Evolutionary conservation across 2,797 vertebrate genomes (phyloP), one percentile per base, ranked within the genome.

Genomic region (Enteromius argenteus): DNA sequence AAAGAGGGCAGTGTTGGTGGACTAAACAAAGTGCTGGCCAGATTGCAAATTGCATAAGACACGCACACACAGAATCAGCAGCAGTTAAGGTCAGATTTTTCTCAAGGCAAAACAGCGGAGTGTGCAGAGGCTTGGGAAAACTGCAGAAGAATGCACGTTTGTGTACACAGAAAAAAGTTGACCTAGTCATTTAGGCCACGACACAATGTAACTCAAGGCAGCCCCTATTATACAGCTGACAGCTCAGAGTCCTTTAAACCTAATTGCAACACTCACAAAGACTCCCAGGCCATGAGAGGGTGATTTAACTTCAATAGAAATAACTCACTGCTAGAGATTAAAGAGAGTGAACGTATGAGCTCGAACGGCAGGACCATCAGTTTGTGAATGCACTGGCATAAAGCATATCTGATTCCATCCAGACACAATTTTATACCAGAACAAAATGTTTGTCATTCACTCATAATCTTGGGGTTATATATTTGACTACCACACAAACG

Each of bases 81-180:
- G 90, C 86, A 85, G 88, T 92, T 92, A 93, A 95, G 94, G 94
- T 95, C 95, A 95, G 88, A 39, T 64, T 89, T 95, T 96, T 95
- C 95, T 94, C 94, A 95, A 94, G 93, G 89, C 92, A 92, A 93
- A 93, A 92, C 90, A 92, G 90, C 87, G 86, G 91, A 91, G 89
- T 91, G 92, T 90, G 86, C 90, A 92, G 91, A 93, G 90, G 90
- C 93, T 91, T 93, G 93, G 91, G 30, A 89, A 94, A 94, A 91
- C 76, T 87, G 90, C 68, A 88, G 84, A 94, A 91, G 92, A 94
- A 94, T 93, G 91, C 86, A 89, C 84, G 88, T 91, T 89, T 90
- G 85, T 89, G 83, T 87, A 83, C 67, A 73, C 83, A 81, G 64
- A 82, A 86, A 81, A 84, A 90, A 91, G 89, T 85, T 90, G 86